These are phyloP conservation scores for Xenops minutus DNA, from an alignment of 2,797 vertebrate genomes.

Conservation along the genomic window DNA sequence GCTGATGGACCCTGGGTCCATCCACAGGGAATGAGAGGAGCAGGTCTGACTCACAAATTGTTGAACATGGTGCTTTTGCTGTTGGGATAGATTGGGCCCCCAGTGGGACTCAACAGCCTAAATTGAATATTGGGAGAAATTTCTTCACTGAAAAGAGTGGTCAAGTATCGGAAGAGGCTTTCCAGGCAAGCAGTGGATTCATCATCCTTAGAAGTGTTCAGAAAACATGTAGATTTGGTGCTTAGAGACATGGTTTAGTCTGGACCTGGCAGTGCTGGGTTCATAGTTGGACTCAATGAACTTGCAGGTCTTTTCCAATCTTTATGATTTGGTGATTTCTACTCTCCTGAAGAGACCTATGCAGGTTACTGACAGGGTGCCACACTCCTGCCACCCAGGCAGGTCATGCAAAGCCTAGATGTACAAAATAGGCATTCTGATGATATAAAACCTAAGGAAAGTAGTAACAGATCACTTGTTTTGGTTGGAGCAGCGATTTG, in stretches of 20 bases:
- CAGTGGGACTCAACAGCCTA: not conserved
- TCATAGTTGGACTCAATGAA: not conserved
- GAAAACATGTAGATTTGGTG: not conserved
- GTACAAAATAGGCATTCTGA: not conserved
- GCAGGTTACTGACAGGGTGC: rapidly evolving
- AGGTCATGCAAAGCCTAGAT: not conserved
- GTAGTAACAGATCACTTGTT: too few species aligned
- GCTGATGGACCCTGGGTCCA: not conserved
- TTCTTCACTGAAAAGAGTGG: not conserved
- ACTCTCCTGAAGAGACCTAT: not conserved
- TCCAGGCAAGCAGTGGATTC: not conserved
- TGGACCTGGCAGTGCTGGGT: not conserved
- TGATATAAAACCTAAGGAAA: not conserved
- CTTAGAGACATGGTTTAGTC: not conserved
- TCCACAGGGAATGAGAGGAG: rapidly evolving
- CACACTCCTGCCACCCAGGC: not conserved
- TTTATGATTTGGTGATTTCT: not conserved
- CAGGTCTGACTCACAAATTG: not conserved
- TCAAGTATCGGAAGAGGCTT: not conserved
- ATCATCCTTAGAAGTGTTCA: not conserved
- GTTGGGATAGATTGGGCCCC: not conserved
- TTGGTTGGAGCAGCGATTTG: not conserved
- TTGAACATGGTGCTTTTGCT: not conserved
- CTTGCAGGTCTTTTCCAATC: not conserved
- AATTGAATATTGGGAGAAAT: not conserved